A percentile compares a stretch with the other conserved stretches of the same genome.
Evolutionary conservation across 2,113 vertebrate species (phyloP).

Genomic region (Origma solitaria): DNA sequence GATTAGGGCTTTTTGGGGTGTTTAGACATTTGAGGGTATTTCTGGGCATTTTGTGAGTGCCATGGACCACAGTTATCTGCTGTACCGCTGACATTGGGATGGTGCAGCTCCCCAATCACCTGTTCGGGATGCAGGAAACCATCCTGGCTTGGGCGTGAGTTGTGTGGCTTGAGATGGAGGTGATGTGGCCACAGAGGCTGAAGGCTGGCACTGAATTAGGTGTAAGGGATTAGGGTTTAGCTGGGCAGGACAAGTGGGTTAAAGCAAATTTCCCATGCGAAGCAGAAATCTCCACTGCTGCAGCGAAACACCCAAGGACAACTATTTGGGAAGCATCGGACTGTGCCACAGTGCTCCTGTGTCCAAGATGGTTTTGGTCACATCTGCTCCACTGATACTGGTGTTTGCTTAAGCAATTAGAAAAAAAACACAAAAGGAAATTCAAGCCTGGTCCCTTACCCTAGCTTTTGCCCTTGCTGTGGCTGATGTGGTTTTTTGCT

Average conservation of each 20-base stretch:
- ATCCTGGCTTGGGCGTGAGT: background rate
- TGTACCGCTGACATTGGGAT: too few relatives aligned
- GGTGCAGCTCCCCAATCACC: rapidly evolving
- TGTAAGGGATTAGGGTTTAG: background rate
- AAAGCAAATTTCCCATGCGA: background rate
- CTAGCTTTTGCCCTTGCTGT: background rate
- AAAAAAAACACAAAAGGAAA: background rate
- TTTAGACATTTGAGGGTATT: background rate
- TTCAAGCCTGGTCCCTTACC: background rate
- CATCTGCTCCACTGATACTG: background rate
- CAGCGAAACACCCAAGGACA: background rate
- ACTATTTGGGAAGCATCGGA: rapidly evolving
- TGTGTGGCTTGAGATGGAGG: background rate
- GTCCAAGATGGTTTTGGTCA: background rate
- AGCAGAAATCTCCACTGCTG: background rate
- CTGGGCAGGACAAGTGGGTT: background rate
- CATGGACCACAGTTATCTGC: background rate
- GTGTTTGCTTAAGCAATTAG: background rate
- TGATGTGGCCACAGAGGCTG: background rate
- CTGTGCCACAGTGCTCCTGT: rapidly evolving
- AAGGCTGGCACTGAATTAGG: background rate
- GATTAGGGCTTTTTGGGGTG: background rate
- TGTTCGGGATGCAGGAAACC: background rate
- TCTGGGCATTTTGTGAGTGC: background rate
- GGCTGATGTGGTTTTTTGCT: background rate